Base-by-base conservation (phyloP, 2,888 invertebrate species). In the Drosophila quinaria region DNA sequence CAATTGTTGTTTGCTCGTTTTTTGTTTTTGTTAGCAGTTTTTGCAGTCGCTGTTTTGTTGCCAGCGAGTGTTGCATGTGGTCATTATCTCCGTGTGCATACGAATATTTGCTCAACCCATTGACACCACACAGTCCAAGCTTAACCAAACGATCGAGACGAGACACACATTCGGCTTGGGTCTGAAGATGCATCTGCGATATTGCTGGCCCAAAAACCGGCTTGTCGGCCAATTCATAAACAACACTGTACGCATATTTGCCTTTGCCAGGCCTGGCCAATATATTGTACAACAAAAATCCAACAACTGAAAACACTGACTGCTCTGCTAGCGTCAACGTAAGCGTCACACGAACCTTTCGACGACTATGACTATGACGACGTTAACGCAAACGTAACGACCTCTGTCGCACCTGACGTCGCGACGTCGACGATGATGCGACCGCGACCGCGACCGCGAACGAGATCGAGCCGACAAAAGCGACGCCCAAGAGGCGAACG, bases 391-490 rank as follows among this genome's bases (percentile, higher is more conserved):
- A 70, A 69, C 70, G 76, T 79, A 78, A 78, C 78, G 69, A 61
- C 69, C 74, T 61, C 67, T 51, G 62, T 52, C 65, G 56, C 74
- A 71, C 65, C 69, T 76, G 78, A 67, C 78, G 55, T 13, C 13
- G 33, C 51, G 5, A 35, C n/a, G 22, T 47, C 70, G 63, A 39
- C 70, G 50, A 3, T 59, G 54, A 50, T 29, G 11, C 42, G 54
- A 64, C 49, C 17, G 56, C 44, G 29, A 47, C 82, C 61, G 70
- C 44, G 49, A 65, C 19, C 19, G 56, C 44, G 19, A 47, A 76
- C 61, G 70, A 86, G 82, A 85, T 74, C 88, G 84, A 69, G 89
- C 89, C 89, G 86, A 80, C 74, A 87, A 83, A 78, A 89, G 69
- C 55, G 76, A 81, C 84, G 89, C 78, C 89, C 83, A 84, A 88